phyloP scores from a whole-genome alignment of 2,888 invertebrate genomes.

The Yponomeuta sedellus region DNA sequence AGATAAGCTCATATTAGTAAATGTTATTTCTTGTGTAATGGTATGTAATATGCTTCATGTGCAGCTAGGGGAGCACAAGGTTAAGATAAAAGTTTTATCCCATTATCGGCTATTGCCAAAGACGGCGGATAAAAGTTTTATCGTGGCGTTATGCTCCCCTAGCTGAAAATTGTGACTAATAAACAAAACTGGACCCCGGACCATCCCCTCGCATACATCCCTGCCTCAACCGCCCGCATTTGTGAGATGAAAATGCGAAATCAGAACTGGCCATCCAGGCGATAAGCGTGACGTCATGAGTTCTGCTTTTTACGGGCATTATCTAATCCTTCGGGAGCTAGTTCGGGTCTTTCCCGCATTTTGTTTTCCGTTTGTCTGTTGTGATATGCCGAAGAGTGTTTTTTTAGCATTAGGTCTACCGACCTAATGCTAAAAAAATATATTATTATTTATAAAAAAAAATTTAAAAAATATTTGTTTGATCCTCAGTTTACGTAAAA shows the following conservation, averaged over 20 bases:
- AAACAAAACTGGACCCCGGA: neutral
- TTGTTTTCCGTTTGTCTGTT: neutral
- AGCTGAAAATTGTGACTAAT: no score
- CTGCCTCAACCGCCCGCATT: neutral
- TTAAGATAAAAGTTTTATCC: no score
- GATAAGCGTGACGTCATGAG: neutral
- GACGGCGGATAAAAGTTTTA: no score
- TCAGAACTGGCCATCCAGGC: neutral
- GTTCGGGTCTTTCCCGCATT: neutral
- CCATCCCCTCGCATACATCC: neutral
- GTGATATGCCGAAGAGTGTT: neutral
- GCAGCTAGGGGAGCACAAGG: no score
- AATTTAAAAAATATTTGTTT: no score
- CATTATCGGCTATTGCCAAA: no score
- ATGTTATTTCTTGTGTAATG: no score
- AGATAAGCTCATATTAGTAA: no score
- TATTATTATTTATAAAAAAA: no score
- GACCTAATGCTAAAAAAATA: no score
- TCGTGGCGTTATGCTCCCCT: no score
- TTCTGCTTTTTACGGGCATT: neutral
- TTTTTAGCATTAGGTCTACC: neutral
- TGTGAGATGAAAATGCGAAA: neutral
- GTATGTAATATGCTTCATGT: no score
- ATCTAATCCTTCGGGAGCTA: neutral
- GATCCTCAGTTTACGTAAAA: neutral